A percentile compares a stretch with the other conserved stretches of the same genome.
Evolutionary conservation across 2,888 invertebrate genomes (phyloP).

Genomic region (Nomada hirtipes): DNA sequence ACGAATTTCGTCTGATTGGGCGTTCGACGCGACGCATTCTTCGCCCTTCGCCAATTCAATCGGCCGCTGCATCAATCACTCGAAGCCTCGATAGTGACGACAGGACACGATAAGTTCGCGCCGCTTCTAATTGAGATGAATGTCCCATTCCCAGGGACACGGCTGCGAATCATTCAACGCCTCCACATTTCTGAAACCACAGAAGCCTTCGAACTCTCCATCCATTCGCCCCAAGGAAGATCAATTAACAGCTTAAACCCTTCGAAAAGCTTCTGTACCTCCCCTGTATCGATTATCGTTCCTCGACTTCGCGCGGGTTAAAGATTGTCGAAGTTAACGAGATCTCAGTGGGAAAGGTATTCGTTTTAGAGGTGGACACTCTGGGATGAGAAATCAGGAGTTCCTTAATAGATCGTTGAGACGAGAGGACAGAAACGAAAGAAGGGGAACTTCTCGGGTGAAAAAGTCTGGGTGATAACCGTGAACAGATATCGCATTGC

Average conservation of each 20-base stretch:
- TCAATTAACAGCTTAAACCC: neutral
- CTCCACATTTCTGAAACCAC: neutral
- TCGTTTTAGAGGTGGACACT: neutral
- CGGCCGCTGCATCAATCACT: constrained; percentile 48
- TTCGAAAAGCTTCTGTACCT: neutral
- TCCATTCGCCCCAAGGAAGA: too few species aligned
- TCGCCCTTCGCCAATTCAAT: constrained; percentile 29
- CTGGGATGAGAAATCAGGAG: constrained; percentile 32
- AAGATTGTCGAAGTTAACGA: constrained; percentile 37
- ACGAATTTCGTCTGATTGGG: constrained; percentile 16
- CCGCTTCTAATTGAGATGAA: constrained; percentile 61
- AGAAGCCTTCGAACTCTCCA: neutral
- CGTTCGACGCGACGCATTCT: constrained; percentile 13
- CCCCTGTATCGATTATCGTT: constrained; percentile 18
- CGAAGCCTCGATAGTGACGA: constrained; percentile 42
- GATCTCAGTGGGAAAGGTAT: constrained; percentile 28
- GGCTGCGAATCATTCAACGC: constrained; percentile 23
- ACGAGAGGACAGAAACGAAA: constrained; percentile 43
- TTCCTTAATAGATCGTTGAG: constrained; percentile 62
- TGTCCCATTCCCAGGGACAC: constrained; percentile 36
- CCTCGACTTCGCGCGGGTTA: too few species aligned
- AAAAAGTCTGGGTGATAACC: constrained; percentile 43
- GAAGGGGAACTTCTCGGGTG: constrained; percentile 44
- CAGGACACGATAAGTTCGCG: constrained; percentile 51
- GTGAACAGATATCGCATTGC: constrained; percentile 34